Base-by-base conservation (phyloP, 1,140 invertebrate genomes). In the Rhyacophila brunnea region DNA sequence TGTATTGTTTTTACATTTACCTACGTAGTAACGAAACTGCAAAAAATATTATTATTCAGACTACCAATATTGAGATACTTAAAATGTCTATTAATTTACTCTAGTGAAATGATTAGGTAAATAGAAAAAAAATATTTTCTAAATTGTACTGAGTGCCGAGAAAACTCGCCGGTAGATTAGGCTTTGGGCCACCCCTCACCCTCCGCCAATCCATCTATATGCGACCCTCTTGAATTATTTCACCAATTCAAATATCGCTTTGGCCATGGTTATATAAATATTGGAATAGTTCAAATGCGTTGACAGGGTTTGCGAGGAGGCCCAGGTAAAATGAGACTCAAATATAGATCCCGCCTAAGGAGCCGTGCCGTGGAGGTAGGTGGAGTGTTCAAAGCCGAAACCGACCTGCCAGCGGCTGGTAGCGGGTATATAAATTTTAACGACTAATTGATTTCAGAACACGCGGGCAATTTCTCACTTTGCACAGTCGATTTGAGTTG, bases 191-290 rank as follows among this genome's bases (percentile, higher is more conserved):
- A 15, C n/a, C 35, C 51, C 18, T 38, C 43, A 32, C 60, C 17
- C 56, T 35, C 11, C 6, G 52, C 43, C 52, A 53, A 64, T 64
- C 61, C 61, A 48, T 64, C 61, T 52, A 64, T 56, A 62, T 56
- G 61, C 56, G 61, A 64, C 61, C 61, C 61, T 58, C 61, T 59
- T 64, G 61, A 64, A 64, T 64, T 64, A 64, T 64, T 64, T 64
- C 61, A 51, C 61, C 61, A 64, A 64, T 64, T 64, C 61, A 64
- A 64, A 64, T 64, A 64, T 64, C 61, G 55, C 60, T 51, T 55
- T 55, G 61, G 57, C 61, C 50, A 64, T 64, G 56, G 45, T 64
- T 58, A 53, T 64, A 64, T 64, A 58, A 64, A 64, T 64, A 64
- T 64, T 64, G 57, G 47, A 64, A 64, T 64, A 64, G 61, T 59